Conservation (phyloP, 2,888 invertebrate species). For the Lasius platythorax region DNA sequence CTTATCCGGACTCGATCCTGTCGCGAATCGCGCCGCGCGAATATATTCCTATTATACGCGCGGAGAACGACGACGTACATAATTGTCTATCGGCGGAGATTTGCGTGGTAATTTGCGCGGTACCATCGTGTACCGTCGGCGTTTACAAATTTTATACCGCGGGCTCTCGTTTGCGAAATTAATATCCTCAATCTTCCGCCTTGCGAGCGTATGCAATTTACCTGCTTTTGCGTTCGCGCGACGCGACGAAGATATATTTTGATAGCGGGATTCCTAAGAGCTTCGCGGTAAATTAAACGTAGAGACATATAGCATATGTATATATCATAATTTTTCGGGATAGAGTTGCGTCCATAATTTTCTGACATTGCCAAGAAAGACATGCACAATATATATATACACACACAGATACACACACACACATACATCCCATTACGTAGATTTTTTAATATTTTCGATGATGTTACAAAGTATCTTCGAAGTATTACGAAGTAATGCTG, state of each 20-base stretch:
- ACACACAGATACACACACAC: neutral
- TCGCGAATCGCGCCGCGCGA: neutral
- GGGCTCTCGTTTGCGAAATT: slow-evolving; percentile 14
- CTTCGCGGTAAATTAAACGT: slow-evolving; percentile 31
- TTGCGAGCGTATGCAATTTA: slow-evolving; percentile 29
- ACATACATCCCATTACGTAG: neutral
- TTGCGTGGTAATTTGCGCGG: slow-evolving; percentile 7
- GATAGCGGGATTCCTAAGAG: slow-evolving; percentile 10
- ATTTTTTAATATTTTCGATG: slow-evolving; percentile 4
- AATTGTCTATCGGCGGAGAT: slow-evolving; percentile 32
- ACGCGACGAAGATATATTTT: slow-evolving; percentile 20
- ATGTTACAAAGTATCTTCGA: neutral
- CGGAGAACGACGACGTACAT: neutral
- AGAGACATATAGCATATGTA: neutral
- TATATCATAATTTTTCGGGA: slow-evolving; percentile 27
- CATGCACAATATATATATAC: neutral
- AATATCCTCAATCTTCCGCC: slow-evolving; percentile 26
- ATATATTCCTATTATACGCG: slow-evolving; percentile 5
- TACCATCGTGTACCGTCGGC: neutral
- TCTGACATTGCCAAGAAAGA: neutral
- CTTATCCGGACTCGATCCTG: slow-evolving; percentile 30
- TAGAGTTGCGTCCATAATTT: slow-evolving; percentile 36
- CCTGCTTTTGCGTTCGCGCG: neutral
- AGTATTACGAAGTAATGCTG: neutral
- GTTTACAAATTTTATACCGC: slow-evolving; percentile 1